Evolutionary conservation across 2,797 vertebrate species (phyloP).

Genomic region (Cyprinella venusta): DNA sequence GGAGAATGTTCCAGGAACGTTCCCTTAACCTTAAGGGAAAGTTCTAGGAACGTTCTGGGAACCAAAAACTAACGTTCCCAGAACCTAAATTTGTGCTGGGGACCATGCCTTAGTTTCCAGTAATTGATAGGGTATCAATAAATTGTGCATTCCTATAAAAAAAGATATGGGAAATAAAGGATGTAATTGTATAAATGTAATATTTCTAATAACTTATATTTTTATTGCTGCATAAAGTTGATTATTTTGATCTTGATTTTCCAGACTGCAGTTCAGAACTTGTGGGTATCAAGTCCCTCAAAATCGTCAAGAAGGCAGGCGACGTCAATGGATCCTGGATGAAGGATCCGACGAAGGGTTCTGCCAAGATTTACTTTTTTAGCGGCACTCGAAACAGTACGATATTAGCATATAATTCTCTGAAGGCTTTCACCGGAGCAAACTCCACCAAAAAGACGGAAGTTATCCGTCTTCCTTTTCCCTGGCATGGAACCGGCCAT

Average conservation of each 20-base stretch:
- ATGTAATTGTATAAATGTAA: neutral
- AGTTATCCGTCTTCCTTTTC: slow-evolving; percentile 78
- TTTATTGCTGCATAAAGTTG: neutral
- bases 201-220: neutral
- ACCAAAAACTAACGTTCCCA: too few relatives aligned
- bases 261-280: slow-evolving; percentile 85
- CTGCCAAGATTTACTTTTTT: slow-evolving; percentile 87
- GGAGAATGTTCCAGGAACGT: too few relatives aligned
- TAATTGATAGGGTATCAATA: neutral
- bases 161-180: neutral
- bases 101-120: too few relatives aligned
- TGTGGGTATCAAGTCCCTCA: slow-evolving; percentile 87
- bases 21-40: too few relatives aligned
- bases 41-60: too few relatives aligned
- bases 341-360: slow-evolving; percentile 83
- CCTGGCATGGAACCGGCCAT: slow-evolving; percentile 92
- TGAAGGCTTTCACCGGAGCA: slow-evolving; percentile 81
- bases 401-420: slow-evolving; percentile 82
- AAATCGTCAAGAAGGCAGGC: slow-evolving; percentile 87
- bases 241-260: slow-evolving; percentile 13
- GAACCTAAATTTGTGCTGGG: too few relatives aligned
- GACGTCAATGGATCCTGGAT: slow-evolving; percentile 87
- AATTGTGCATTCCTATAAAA: neutral
- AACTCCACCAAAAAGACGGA: slow-evolving; percentile 66
- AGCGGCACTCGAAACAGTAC: slow-evolving; percentile 81